These are phyloP conservation scores for Callinectes sapidus DNA, from an alignment of 2,888 invertebrate species.

Conservation along the genomic window DNA sequence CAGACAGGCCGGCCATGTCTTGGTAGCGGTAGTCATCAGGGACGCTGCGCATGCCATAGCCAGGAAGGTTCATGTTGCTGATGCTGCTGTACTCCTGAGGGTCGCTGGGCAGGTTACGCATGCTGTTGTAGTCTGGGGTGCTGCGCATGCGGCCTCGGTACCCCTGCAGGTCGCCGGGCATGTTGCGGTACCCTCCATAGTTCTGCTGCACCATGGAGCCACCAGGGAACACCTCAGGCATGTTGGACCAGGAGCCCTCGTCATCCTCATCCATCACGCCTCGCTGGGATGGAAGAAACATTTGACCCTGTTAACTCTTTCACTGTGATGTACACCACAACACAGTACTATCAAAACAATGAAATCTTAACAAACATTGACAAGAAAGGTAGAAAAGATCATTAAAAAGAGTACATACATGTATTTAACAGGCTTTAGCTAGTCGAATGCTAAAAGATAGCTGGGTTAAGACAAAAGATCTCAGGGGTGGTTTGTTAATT, in stretches of 20 bases:
- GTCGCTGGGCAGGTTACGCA: slow-evolving; percentile 10
- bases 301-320: background rate
- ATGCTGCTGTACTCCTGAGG: background rate
- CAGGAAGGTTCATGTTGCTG: background rate
- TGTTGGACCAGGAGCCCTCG: slow-evolving; percentile 23
- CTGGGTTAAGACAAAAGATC: too few species aligned
- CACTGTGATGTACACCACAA: too few species aligned
- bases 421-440: too few species aligned
- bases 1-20: background rate
- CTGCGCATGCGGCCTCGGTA: slow-evolving; percentile 6
- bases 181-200: slow-evolving; percentile 17
- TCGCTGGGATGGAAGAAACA: background rate
- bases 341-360: too few species aligned
- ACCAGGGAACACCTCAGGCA: slow-evolving; percentile 6
- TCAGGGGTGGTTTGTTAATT: too few species aligned
- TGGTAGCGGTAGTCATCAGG: slow-evolving; percentile 23
- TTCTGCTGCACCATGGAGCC: background rate
- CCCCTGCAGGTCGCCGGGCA: background rate
- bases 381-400: too few species aligned
- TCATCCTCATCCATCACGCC: background rate
- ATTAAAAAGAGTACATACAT: too few species aligned
- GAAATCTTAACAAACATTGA: too few species aligned
- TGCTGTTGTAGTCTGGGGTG: background rate
- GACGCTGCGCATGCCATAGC: background rate
- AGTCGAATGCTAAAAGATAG: too few species aligned